Conservation (phyloP, 2,797 vertebrate species). For the Oophaga sylvatica region DNA sequence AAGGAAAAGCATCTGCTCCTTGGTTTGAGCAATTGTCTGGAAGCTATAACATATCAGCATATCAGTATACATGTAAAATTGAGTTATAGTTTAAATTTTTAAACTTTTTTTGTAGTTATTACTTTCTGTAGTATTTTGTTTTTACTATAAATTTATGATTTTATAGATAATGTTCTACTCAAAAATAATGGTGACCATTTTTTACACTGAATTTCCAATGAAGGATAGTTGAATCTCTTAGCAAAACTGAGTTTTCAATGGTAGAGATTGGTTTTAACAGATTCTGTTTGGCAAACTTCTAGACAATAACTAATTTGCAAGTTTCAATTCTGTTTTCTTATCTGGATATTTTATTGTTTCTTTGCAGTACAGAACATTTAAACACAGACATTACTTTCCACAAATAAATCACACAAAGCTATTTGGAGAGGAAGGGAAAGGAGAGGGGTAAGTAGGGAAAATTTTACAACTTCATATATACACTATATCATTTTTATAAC, state of each 20-base stretch:
- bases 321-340: neutral
- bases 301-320: slow-evolving; percentile 7
- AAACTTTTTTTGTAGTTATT: no score
- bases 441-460: slow-evolving; percentile 23
- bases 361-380: slow-evolving; percentile 31
- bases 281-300: neutral
- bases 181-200: neutral
- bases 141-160: no score
- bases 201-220: neutral
- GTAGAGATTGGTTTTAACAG: neutral
- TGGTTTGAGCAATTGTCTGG: no score
- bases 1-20: no score
- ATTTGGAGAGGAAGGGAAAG: slow-evolving; percentile 16
- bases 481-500: neutral
- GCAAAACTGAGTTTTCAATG: neutral
- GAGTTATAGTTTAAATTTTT: no score
- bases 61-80: no score
- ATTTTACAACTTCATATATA: slow-evolving; percentile 10
- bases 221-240: neutral
- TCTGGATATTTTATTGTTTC: slow-evolving; percentile 23
- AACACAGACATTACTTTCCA: slow-evolving; percentile 24
- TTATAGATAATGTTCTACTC: no score
- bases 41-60: no score
- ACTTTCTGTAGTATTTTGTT: no score
- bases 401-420: slow-evolving; percentile 18